These are phyloP conservation scores for Pseudorhombus dupliciocellatus DNA, from an alignment of 2,113 vertebrate genomes.

Conservation along the genomic window DNA sequence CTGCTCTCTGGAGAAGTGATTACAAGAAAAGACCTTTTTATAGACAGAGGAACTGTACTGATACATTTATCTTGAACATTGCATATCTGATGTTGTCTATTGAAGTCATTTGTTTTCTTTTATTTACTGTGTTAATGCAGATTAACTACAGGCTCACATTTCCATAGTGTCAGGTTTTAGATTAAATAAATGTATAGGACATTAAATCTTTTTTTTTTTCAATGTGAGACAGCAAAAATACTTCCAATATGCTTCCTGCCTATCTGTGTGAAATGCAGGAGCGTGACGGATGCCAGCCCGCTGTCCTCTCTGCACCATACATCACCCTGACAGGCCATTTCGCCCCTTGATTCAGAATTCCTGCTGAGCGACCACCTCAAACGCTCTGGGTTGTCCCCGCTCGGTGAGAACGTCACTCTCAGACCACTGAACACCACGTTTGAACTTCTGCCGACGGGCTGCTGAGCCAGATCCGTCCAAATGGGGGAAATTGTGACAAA, in stretches of 20 bases:
- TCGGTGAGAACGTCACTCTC: constrained; percentile 65
- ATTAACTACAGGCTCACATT: neutral
- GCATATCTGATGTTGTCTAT: neutral
- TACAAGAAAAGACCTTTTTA: constrained; percentile 27
- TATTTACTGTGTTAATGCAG: neutral
- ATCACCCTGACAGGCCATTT: constrained; percentile 75
- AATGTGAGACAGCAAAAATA: constrained; percentile 15
- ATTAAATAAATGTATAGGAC: neutral
- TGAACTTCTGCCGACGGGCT: constrained; percentile 47
- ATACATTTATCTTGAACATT: constrained; percentile 4
- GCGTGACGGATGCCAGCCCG: constrained; percentile 37
- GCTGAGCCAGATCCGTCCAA: constrained; percentile 40
- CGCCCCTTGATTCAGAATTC: constrained; percentile 74
- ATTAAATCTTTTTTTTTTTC: neutral
- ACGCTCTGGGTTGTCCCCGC: constrained; percentile 53
- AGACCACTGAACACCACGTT: constrained; percentile 48
- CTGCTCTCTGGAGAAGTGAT: constrained; percentile 50
- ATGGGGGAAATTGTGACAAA: constrained; percentile 64
- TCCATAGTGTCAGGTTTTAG: neutral
- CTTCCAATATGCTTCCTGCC: constrained; percentile 14
- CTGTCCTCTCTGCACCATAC: constrained; percentile 54
- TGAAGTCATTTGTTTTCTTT: neutral
- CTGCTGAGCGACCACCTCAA: constrained; percentile 71
- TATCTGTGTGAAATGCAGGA: constrained; percentile 20
- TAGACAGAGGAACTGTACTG: constrained; percentile 29